phyloP scores from a whole-genome alignment of 2,888 invertebrate genomes.

The Ormia ochracea region DNA sequence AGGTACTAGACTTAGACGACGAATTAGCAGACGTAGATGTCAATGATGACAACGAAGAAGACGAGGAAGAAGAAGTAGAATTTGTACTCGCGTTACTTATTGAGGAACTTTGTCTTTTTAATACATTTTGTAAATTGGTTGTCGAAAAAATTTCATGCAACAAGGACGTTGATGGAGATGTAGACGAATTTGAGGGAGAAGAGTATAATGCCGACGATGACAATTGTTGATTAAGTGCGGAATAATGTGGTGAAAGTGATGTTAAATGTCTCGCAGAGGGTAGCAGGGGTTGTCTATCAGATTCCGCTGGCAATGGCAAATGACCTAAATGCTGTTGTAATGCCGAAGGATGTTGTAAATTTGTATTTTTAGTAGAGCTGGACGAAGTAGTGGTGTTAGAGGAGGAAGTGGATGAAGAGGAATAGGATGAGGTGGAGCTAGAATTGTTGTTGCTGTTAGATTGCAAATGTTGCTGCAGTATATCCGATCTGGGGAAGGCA shows the following conservation, averaged over 20 bases:
- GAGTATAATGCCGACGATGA: background rate
- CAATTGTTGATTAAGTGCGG: constrained; percentile 32
- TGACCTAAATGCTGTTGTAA: constrained; percentile 76
- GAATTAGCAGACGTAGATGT: constrained; percentile 16
- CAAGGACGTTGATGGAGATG: background rate
- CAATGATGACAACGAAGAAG: background rate
- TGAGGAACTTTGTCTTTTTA: constrained; percentile 64
- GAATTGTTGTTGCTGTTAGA: constrained; percentile 2
- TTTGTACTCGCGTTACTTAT: constrained; percentile 60
- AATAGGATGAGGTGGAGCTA: background rate
- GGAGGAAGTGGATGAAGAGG: too few relatives aligned
- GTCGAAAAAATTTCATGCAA: constrained; percentile 52
- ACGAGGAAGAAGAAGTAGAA: constrained; percentile 21
- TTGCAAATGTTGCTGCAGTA: constrained; percentile 54
- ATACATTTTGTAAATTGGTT: constrained; percentile 61
- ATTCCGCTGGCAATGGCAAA: constrained; percentile 67
- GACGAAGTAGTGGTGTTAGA: too few relatives aligned
- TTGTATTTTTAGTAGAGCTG: background rate
- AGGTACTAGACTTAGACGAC: constrained; percentile 24
- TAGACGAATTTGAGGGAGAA: constrained; percentile 4
- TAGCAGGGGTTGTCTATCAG: constrained; percentile 48
- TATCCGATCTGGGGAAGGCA: constrained; percentile 46
- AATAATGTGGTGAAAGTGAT: constrained; percentile 64
- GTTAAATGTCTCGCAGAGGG: constrained; percentile 73
- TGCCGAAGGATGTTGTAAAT: constrained; percentile 67